Evolutionary conservation across 2,888 invertebrate species (phyloP), one percentile per base, ranked within the genome.

Genomic region (Calameuta pallipes): DNA sequence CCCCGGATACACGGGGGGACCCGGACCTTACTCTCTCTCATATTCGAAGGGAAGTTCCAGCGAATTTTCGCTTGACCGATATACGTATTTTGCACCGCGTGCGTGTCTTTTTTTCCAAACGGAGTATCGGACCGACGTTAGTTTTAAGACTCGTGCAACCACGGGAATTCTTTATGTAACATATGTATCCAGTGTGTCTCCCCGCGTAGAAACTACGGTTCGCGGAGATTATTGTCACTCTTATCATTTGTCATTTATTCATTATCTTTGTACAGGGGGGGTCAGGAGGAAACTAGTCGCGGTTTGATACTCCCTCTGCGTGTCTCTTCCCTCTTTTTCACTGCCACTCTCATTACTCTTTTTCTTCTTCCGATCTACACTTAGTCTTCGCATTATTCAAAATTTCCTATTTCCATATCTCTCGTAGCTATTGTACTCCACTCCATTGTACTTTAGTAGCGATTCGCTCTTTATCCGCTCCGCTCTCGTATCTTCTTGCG

Each of bases 31-130:
- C 33, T 33, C 56, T 56, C 56, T 23, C 9, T 56, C 23, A 23
- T 23, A 56, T 56, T 56, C 56, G 15, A 56, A 56, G 23, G 15
- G 15, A 23, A 56, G 36, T 70, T 69, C 15, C 15, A 33, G 74
- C 81, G 80, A 84, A 15, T 6, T 3, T 34, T 34, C 9, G 71
- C 71, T 82, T 84, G 86, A 85, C 86, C 82, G 82, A 89, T 86
- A 88, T 89, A 89, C 88, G 88, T 89, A 88, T 85, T 83, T 56
- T 56, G 56, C 56, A 83, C 83, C 80, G 76, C 80, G 83, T 83
- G 85, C 84, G 82, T 82, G 83, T 83, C 83, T 84, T 84, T 85
- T 85, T 75, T 78, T 75, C 69, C 79, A 33, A 34, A 35, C 11
- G 70, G 74, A 75, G 79, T 80, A 80, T 81, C 82, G 82, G 81